Percentiles rank a stretch among this genome's conserved stretches.
These are phyloP conservation scores for Nibea coibor DNA, from an alignment of 2,113 vertebrate genomes.

Conservation along the genomic window DNA sequence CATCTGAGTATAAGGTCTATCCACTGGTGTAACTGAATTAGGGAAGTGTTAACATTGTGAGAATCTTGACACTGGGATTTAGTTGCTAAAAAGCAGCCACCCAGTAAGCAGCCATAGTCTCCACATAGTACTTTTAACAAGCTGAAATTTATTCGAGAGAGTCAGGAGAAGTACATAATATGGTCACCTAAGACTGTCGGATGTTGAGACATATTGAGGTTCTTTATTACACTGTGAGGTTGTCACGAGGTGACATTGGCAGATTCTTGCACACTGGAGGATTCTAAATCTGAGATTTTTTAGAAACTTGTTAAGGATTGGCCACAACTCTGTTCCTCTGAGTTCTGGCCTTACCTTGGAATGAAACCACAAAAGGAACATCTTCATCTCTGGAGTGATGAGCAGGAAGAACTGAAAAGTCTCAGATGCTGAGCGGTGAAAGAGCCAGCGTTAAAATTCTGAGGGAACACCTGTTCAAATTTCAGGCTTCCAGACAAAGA, in stretches of 20 bases:
- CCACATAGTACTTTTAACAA: neutral
- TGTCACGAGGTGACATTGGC: constrained; percentile 6
- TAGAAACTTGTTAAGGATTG: neutral
- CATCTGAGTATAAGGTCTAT: neutral
- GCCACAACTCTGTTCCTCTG: constrained; percentile 19
- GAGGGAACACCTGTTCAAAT: constrained; percentile 59
- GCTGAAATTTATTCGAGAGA: neutral
- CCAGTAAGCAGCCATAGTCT: neutral
- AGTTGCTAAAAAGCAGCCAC: neutral
- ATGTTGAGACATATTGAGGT: neutral
- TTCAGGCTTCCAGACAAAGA: constrained; percentile 52
- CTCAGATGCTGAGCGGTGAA: constrained; percentile 35
- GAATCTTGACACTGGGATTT: neutral
- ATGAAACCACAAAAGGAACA: constrained; percentile 39
- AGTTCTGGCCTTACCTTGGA: constrained; percentile 29
- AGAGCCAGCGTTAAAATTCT: constrained; percentile 51
- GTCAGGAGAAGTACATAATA: neutral
- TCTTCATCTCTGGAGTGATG: constrained; percentile 38
- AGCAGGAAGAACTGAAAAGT: constrained; percentile 29
- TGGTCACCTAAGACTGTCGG: neutral
- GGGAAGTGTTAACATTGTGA: neutral
- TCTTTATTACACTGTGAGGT: constrained; percentile 12
- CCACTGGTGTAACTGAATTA: neutral
- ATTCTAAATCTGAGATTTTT: neutral
- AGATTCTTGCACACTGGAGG: neutral